These are phyloP conservation scores for Acrobasis suavella DNA, from an alignment of 2,888 invertebrate genomes.

Conservation along the genomic window DNA sequence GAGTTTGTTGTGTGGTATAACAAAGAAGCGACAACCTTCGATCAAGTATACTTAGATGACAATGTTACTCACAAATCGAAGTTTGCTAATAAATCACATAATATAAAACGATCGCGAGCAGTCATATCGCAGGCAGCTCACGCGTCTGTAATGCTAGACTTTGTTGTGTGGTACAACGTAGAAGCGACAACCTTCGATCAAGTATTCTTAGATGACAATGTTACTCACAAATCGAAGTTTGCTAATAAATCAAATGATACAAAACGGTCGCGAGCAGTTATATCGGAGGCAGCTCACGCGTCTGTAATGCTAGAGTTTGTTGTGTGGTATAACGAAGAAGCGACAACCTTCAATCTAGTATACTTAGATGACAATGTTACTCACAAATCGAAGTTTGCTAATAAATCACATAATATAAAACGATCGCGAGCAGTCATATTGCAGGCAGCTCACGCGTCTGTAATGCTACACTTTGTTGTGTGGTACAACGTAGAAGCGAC, in stretches of 20 bases:
- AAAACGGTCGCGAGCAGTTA: constrained; percentile 7
- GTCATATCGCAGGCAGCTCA: constrained; percentile 22
- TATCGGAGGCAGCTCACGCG: constrained; percentile 25
- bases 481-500: not conserved
- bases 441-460: constrained; percentile 24
- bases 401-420: constrained; percentile 19
- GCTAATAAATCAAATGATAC: constrained; percentile 15
- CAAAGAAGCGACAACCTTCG: no score
- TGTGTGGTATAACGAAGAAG: not conserved
- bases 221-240: constrained; percentile 9
- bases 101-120: constrained; percentile 15
- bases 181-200: not conserved
- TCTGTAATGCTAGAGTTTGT: not conserved
- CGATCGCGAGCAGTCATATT: constrained; percentile 12
- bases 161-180: constrained; percentile 5
- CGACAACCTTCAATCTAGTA: not conserved
- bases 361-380: no score
- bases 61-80: no score
- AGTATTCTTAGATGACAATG: no score
- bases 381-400: constrained; percentile 15
- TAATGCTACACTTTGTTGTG: not conserved
- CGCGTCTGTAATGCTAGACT: constrained; percentile 13
- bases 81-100: constrained; percentile 9
- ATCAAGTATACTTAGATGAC: no score
- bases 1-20: constrained; percentile 5